Evolutionary conservation across 2,113 vertebrate species (phyloP).

Genomic region (Rutilus rutilus): DNA sequence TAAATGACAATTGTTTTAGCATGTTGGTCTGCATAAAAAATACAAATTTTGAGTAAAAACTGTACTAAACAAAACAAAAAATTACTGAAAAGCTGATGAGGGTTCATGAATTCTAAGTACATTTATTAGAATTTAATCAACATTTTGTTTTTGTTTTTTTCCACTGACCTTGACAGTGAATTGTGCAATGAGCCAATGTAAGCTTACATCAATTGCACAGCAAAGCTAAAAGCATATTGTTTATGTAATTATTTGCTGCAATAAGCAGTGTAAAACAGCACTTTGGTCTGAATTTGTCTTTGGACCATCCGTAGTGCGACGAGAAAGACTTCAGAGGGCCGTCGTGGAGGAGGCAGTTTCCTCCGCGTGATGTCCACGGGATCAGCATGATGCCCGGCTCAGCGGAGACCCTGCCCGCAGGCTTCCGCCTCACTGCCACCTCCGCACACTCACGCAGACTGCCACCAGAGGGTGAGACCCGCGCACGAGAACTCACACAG

Average conservation of each 20-base stretch:
- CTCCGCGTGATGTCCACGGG: constrained; percentile 90
- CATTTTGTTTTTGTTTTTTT: too few relatives aligned
- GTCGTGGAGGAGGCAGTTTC: constrained; percentile 96
- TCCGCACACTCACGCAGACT: constrained; percentile 92
- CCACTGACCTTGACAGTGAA: too few relatives aligned
- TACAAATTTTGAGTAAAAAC: too few relatives aligned
- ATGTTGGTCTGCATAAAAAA: too few relatives aligned
- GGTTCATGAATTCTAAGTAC: too few relatives aligned
- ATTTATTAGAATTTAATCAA: too few relatives aligned
- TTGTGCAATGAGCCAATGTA: too few relatives aligned
- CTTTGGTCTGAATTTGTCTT: neutral
- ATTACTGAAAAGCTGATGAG: too few relatives aligned
- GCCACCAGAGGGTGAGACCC: constrained; percentile 85
- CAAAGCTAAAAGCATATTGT: neutral
- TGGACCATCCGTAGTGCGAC: neutral
- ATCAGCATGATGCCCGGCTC: constrained; percentile 99
- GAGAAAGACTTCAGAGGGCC: constrained; percentile 93
- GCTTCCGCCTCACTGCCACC: constrained; percentile 92
- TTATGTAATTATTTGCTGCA: neutral
- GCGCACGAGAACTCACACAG: constrained; percentile 4
- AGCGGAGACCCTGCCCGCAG: constrained; percentile 94
- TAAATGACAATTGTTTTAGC: neutral
- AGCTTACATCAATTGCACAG: neutral
- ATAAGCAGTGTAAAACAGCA: neutral
- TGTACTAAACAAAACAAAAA: too few relatives aligned